Evolutionary conservation across 2,797 vertebrate genomes (phyloP).

Genomic region (Danio choprae): DNA sequence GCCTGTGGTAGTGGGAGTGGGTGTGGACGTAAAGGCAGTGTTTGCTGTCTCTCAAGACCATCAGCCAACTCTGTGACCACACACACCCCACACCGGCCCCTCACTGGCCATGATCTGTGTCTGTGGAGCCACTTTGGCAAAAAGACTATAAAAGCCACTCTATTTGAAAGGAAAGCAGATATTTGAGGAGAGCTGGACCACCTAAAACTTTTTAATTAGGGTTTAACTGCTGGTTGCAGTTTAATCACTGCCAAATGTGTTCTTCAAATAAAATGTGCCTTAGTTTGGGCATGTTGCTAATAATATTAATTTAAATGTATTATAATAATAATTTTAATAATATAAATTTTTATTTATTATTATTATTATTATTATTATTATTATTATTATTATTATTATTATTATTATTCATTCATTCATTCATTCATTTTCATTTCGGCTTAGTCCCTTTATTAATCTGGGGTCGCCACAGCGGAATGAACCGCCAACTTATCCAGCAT

Average conservation of each 20-base stretch:
- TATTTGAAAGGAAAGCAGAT: background rate
- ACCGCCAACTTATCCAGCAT: too few relatives aligned
- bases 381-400: too few relatives aligned
- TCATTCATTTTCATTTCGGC: too few relatives aligned
- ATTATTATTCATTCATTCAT: too few relatives aligned
- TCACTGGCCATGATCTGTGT: conserved; percentile 1
- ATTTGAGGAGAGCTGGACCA: background rate
- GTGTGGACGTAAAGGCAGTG: conserved; percentile 11
- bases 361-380: too few relatives aligned
- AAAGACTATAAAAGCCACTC: background rate
- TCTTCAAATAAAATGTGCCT: too few relatives aligned
- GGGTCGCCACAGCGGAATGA: too few relatives aligned
- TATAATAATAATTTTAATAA: too few relatives aligned
- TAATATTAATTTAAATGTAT: too few relatives aligned
- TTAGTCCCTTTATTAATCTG: too few relatives aligned
- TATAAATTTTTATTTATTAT: too few relatives aligned
- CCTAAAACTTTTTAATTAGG: background rate
- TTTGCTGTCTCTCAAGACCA: conserved; percentile 38
- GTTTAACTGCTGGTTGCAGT: background rate
- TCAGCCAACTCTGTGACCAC: conserved; percentile 23
- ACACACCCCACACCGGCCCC: background rate
- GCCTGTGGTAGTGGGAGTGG: conserved; percentile 37
- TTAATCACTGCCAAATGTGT: too few relatives aligned
- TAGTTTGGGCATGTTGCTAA: background rate
- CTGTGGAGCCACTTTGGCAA: background rate